A percentile compares a stretch with the other conserved stretches of the same genome.
These are phyloP conservation scores for Hoplostethus mediterraneus DNA, from an alignment of 2,797 vertebrate genomes.

Conservation along the genomic window DNA sequence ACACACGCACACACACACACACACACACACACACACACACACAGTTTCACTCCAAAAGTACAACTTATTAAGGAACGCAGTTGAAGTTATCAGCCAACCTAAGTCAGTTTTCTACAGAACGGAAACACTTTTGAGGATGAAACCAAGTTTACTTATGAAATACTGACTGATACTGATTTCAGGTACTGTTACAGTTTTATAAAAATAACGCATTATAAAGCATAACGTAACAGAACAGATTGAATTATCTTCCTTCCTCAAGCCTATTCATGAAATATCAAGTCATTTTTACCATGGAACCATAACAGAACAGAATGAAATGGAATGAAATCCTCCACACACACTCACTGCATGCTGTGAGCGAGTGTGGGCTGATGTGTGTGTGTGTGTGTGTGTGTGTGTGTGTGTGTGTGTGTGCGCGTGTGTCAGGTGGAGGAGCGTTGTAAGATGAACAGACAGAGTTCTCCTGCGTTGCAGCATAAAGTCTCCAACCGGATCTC, in stretches of 20 bases:
- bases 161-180: neutral
- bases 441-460: slow-evolving; percentile 91
- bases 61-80: too few relatives aligned
- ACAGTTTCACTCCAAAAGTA: too few relatives aligned
- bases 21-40: neutral
- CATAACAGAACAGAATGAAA: neutral
- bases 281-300: neutral
- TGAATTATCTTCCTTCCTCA: too few relatives aligned
- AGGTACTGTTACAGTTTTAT: too few relatives aligned
- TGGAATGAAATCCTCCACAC: neutral
- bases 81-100: too few relatives aligned
- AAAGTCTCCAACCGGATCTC: slow-evolving; percentile 98
- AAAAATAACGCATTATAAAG: too few relatives aligned
- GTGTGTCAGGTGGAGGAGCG: slow-evolving; percentile 90
- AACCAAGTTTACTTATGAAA: too few relatives aligned
- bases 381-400: slow-evolving; percentile 39
- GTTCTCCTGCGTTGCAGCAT: slow-evolving; percentile 94
- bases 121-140: too few relatives aligned
- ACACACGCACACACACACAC: neutral
- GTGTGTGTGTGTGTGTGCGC: slow-evolving; percentile 35
- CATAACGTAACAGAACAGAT: too few relatives aligned
- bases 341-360: slow-evolving; percentile 17
- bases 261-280: too few relatives aligned
- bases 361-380: slow-evolving; percentile 42
- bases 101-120: too few relatives aligned